These are phyloP conservation scores for Drosophila asahinai DNA, from an alignment of 1,140 invertebrate species.

Conservation along the genomic window DNA sequence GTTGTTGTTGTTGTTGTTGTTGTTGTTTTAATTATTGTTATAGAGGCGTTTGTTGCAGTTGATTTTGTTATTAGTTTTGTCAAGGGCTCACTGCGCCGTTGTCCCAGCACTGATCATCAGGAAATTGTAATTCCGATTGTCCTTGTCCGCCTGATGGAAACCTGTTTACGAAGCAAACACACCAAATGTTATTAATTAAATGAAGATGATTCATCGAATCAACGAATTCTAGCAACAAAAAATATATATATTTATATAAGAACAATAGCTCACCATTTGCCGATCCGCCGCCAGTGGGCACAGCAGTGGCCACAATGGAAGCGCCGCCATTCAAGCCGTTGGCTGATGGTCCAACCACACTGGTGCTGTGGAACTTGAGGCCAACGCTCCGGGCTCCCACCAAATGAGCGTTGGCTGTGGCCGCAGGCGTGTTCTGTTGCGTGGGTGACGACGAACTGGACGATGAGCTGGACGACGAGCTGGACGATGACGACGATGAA, in stretches of 20 bases:
- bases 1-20: conserved; percentile 66
- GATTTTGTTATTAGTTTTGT: conserved; percentile 17
- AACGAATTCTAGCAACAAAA: too few species aligned
- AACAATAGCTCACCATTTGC: conserved; percentile 60
- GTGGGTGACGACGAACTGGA: conserved; percentile 60
- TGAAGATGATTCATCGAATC: too few species aligned
- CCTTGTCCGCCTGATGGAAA: conserved; percentile 71
- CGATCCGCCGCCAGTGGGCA: conserved; percentile 44
- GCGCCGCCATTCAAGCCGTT: conserved; percentile 51
- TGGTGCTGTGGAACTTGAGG: conserved; percentile 59
- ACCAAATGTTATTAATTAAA: neutral
- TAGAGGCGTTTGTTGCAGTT: conserved; percentile 41
- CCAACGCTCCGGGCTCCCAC: conserved; percentile 61
- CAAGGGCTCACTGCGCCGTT: conserved; percentile 56
- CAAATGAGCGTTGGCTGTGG: conserved; percentile 50
- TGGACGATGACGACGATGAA: conserved; percentile 54
- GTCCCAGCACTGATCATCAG: conserved; percentile 67
- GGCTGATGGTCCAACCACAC: conserved; percentile 8
- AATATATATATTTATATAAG: neutral
- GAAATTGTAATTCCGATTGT: conserved; percentile 67
- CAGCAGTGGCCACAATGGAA: conserved; percentile 60
- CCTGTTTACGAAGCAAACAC: conserved; percentile 16
- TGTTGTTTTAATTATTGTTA: conserved; percentile 43
- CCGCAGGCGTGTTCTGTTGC: conserved; percentile 21
- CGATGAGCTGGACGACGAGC: conserved; percentile 58